Base-by-base conservation (phyloP, 2,888 invertebrate genomes). In the Hedychridium roseum region DNA sequence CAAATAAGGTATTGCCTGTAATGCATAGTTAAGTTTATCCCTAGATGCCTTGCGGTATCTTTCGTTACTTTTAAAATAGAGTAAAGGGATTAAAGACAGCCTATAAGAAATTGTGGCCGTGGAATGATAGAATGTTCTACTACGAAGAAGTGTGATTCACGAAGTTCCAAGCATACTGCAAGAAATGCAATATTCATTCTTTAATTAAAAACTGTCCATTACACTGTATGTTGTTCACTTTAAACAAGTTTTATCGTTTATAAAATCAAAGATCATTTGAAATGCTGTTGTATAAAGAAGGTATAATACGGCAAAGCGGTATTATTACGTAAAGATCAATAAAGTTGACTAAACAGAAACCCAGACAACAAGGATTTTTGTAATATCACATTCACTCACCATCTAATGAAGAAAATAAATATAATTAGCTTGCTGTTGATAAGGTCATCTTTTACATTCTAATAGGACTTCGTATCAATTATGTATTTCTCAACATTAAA, bases 1-100 rank as follows among this genome's bases (percentile, higher is more conserved):
- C 59, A 56, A 54, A 69, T 63, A 58, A 61, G 62, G 61, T 64
- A 68, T 67, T 70, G 60, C 66, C 66, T 69, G 56, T 66, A 68
- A 65, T 54, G 60, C 66, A 63, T 69, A 71, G 65, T 62, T 69
- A 66, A 57, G 54, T 55, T 54, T 55, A 49, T 66, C 60, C 60
- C 53, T 50, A 67, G 62, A 61, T 62, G 61, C 61, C 62, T 58
- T 62, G 43, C 51, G 61, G 64, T 68, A 64, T 64, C 60, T 50
- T 59, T 54, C 57, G 63, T 68, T 54, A 35, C 48, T 50, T n/a
- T n/a, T 49, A 18, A 50, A 28, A 47, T 43, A 57, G 62, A 49
- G 57, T 51, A 6, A 41, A 41, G 30, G 30, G 30, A 50, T 28
- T 36, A 40, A 44, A 49, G 36, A 39, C 56, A 42, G 43, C 51